Evolutionary conservation across 2,797 vertebrate genomes (phyloP).

Genomic region (Tauraco hartlaubi): DNA sequence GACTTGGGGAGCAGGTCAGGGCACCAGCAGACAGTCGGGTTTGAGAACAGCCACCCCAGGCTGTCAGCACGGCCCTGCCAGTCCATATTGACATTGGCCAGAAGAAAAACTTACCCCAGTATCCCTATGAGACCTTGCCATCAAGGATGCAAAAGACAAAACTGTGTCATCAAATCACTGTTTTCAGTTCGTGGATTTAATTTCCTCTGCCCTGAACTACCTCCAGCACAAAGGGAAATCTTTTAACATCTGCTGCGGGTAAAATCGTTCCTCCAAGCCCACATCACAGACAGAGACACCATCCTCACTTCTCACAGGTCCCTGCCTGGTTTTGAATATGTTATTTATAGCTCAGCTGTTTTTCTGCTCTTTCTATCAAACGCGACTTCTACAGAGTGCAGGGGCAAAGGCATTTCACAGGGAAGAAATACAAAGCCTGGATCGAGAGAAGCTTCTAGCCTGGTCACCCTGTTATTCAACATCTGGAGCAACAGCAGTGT

Average conservation of each 20-base stretch:
- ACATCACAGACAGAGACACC: not conserved
- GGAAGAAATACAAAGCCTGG: not conserved
- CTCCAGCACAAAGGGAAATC: not conserved
- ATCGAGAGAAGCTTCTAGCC: not conserved
- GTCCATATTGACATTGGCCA: not conserved
- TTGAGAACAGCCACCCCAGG: not conserved
- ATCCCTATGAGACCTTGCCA: not conserved
- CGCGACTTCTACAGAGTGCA: not conserved
- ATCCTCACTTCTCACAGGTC: not conserved
- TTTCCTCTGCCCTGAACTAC: not conserved
- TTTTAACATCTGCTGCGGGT: constrained; percentile 1
- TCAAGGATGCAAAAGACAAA: constrained; percentile 18
- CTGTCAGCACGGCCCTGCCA: not conserved
- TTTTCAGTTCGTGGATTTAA: not conserved
- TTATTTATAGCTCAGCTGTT: constrained; percentile 54
- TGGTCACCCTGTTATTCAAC: not conserved
- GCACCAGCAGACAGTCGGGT: not conserved
- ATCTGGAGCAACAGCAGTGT: not conserved
- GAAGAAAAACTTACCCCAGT: not conserved
- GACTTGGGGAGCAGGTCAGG: constrained; percentile 29
- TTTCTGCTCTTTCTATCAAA: constrained; percentile 15
- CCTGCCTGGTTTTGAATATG: not conserved
- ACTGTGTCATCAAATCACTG: constrained; percentile 31
- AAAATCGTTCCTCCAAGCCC: not conserved
- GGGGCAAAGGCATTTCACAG: not conserved